Base-by-base conservation (phyloP, 2,888 invertebrate species). In the Cheilosia grossa region DNA sequence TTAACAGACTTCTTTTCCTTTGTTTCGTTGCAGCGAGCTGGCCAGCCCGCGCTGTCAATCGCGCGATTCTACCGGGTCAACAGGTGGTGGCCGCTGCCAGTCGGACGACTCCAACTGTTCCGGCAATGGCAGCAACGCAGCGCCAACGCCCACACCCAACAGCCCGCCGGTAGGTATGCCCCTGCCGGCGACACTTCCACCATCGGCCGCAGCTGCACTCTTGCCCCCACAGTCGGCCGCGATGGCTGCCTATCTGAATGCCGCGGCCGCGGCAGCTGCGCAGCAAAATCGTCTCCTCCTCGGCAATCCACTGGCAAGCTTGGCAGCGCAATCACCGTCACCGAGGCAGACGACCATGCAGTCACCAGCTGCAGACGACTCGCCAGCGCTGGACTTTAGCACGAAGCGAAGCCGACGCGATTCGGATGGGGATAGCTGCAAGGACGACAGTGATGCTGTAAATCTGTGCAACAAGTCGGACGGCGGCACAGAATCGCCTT, bases 161-260 rank as follows among this genome's bases (percentile, higher is more conserved):
- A 95, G 96, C 91, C 94, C 96, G 87, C 94, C 96, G 87, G 94
- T 95, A 54, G 95, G 95, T 44, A 93, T 96, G 80, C 93, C 94
- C 49, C 90, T 94, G 87, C 94, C 95, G 0, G 94, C 95, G 6
- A 95, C 96, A 2, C 92, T 96, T 88, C 95, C 95, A 47, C 94
- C 95, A 30, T 94, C 94, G 10, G 93, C 93, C 19, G 93, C 94
- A 27, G 94, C 94, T 30, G 94, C 94, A 15, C 93, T 96, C 21
- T 91, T 96, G 88, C 96, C 96, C 21, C 95, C 96, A 37, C 96
- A 96, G 91, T 96, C 96, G 4, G 96, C 96, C 2, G 96, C 96
- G 2, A 96, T 96, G 93, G 96, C 96, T 27, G 96, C 96, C 6
- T 96, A 96, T 90, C 93, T 96, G 73, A 95, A 95, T 82, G 95